phyloP scores from a whole-genome alignment of 2,888 invertebrate genomes.

The Pteria penguin region DNA sequence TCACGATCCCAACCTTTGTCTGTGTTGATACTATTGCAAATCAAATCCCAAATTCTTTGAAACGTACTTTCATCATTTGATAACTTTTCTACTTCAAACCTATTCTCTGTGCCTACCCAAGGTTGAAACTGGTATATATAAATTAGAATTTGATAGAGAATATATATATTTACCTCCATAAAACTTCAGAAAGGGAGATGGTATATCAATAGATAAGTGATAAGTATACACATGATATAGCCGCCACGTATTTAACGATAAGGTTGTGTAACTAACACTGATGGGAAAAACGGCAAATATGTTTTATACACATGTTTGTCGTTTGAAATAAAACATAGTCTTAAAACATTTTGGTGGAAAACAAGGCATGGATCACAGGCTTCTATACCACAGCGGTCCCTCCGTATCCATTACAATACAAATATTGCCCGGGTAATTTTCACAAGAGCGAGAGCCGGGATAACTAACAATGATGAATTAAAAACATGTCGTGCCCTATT shows the following conservation, averaged over 20 bases:
- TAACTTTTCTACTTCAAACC: too few species aligned
- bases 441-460: constrained; percentile 26
- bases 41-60: too few species aligned
- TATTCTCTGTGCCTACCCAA: too few species aligned
- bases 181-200: background rate
- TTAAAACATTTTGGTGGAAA: background rate
- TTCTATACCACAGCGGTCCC: background rate
- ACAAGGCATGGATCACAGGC: background rate
- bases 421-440: constrained; percentile 32
- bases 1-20: background rate
- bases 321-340: background rate
- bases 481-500: constrained; percentile 15
- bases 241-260: background rate
- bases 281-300: background rate
- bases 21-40: too few species aligned
- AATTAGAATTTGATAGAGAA: too few species aligned
- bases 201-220: background rate
- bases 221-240: background rate
- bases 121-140: too few species aligned
- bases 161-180: too few species aligned
- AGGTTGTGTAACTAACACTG: background rate
- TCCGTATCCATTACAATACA: constrained; percentile 38
- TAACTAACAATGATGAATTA: constrained; percentile 32
- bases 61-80: too few species aligned
- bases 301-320: background rate